Percentiles rank a stretch among this genome's conserved stretches.
Evolutionary conservation across 2,797 vertebrate genomes (phyloP).

Genomic region (Octomys mimax): DNA sequence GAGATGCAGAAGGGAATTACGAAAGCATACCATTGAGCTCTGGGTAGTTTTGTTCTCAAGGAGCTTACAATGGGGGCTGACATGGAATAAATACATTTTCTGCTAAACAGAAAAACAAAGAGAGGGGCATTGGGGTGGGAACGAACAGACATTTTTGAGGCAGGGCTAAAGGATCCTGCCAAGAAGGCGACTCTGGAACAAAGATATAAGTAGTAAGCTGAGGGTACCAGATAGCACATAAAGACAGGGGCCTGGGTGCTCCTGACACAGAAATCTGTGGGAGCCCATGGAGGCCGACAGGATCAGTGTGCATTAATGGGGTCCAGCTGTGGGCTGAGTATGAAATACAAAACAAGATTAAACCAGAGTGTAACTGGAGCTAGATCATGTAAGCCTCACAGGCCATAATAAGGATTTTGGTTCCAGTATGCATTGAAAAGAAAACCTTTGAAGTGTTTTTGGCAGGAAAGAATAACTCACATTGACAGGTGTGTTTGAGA

Average conservation of each 20-base stretch:
- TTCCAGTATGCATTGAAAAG: neutral
- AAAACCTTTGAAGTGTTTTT: neutral
- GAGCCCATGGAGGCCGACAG: too few relatives aligned
- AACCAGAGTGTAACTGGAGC: neutral
- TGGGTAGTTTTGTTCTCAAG: neutral
- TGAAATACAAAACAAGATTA: neutral
- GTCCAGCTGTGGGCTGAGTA: neutral
- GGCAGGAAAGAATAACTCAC: neutral
- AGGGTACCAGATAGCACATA: neutral
- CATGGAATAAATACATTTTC: neutral
- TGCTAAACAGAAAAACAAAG: neutral
- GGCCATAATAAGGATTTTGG: neutral
- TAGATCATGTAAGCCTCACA: neutral
- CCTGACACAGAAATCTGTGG: neutral
- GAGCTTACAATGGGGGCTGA: neutral
- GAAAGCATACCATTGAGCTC: neutral
- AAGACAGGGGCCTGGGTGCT: neutral
- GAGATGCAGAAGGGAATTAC: neutral
- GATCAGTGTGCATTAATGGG: neutral
- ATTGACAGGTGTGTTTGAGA: neutral
- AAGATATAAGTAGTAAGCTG: neutral
- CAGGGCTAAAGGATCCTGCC: neutral
- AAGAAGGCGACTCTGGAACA: neutral
- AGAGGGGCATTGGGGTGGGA: neutral
- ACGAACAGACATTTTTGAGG: neutral